Evolutionary conservation across 2,797 vertebrate species (phyloP), one percentile per base, ranked within the genome.

Genomic region (Aselliscus stoliczkanus): DNA sequence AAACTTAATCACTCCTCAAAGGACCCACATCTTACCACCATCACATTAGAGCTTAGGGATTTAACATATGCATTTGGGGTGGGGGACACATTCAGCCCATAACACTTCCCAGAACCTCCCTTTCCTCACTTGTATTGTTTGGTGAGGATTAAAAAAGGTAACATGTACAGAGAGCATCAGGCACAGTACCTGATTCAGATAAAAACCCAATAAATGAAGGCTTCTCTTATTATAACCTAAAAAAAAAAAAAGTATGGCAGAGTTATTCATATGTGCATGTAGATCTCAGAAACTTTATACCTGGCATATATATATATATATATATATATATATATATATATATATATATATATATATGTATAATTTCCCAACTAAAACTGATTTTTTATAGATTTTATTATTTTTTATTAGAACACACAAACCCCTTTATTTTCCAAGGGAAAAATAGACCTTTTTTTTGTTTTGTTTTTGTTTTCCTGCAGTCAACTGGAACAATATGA

Each of bases 331-430:
- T 2, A 20, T 56, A 27, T 11, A 21, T 14, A 31, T 14, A 31
- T 29, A 31, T 34, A 42, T 14, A 15, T 1, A 37, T 15, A 69
- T 29, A 70, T 42, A 56, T 42, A 85, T 58, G 39, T 60, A 34
- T 50, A 18, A 34, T 76, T 88, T 62, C 29, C 34, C 27, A 79
- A 65, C 25, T 72, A 65, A 93, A 83, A 70, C 3, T 69, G 21
- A 10, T 12, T 60, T 1, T 81, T 88, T 12, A 15, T 47, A 44
- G 2, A 54, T 93, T 73, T 73, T 75, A 56, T 82, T 76, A 39
- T 44, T 82, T 69, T 76, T 12, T 92, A 83, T 67, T 15, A 83
- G 52, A 67, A 62, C 9, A 60, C 20, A 80, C 29, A 84, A 75
- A 75, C 29, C 1, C 1, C 13, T 73, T 67, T 73, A 18, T 86